Base-by-base conservation (phyloP, 1,140 invertebrate genomes). In the Heliconius himera region DNA sequence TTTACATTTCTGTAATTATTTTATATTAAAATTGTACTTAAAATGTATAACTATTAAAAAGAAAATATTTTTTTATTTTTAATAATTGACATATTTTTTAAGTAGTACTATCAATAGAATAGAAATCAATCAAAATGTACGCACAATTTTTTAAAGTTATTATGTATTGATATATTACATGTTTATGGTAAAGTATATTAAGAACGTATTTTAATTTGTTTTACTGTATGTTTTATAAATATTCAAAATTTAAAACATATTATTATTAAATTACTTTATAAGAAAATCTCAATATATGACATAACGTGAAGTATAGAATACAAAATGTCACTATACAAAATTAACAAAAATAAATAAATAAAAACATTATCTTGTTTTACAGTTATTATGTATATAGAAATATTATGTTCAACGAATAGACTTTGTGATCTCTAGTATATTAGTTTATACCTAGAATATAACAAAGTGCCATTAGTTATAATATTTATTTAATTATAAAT, bases 401-500 rank as follows among this genome's bases (percentile, higher is more conserved):
- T 66, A 22, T 60, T 60, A 29, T 66, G 11, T 60, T 11, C 22
- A 66, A 66, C 22, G 26, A 16, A 66, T 26, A 66, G 60, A 66
- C 60, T 66, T 66, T 66, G 60, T 16, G 26, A 66, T 66, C 60
- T 66, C 60, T 66, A 66, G 60, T 16, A 16, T 66, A 56, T 11
- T 56, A 16, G 60, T 66, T 26, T 26, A 66, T 66, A 66, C 60
- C 22, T 66, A 66, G 9, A 29, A 66, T 66, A 66, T 13, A 29
- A 66, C 60, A 66, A 56, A 22, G 60, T 66, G 60, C 60, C 60
- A 66, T 66, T 66, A 66, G 60, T 66, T 66, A 66, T 66, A 66
- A 66, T 66, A 66, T 66, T 66, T 66, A 66, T 26, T 66, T 29
- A 11, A 29, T 66, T 29, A 3, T 29, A 26, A 13, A 66, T 66